Percentiles rank a stretch among this genome's conserved stretches.
These are phyloP conservation scores for Sebastes hubbsi DNA, from an alignment of 2,797 vertebrate genomes.

Conservation along the genomic window DNA sequence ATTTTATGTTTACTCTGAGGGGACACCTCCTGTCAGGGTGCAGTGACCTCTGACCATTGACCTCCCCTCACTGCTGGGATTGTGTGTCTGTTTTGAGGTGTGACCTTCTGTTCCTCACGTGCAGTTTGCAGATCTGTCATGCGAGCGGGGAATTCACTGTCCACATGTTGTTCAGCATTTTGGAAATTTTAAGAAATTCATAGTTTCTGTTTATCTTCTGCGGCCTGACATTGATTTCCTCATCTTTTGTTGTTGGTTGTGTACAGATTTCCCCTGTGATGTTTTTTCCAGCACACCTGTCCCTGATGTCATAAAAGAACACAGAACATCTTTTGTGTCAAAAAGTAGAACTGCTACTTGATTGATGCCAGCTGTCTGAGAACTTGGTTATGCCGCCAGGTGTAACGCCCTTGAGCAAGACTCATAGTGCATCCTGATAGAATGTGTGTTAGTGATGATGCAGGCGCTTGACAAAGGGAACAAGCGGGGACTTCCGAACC, in stretches of 20 bases:
- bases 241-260: not conserved
- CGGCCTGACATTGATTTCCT: fast-evolving
- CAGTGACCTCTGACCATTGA: not conserved
- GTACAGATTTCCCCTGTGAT: not conserved
- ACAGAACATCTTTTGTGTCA: fast-evolving
- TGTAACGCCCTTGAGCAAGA: too few species aligned
- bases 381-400: too few species aligned
- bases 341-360: fast-evolving
- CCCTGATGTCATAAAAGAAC: fast-evolving
- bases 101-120: not conserved
- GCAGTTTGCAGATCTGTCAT: not conserved
- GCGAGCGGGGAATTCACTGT: not conserved
- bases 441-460: too few species aligned
- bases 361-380: too few species aligned
- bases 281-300: not conserved
- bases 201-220: not conserved
- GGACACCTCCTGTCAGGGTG: not conserved
- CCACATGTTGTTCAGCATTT: fast-evolving
- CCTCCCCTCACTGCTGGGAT: not conserved
- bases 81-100: not conserved
- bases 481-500: too few species aligned
- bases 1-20: not conserved
- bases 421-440: too few species aligned
- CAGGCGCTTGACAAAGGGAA: too few species aligned
- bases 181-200: fast-evolving